Conservation (phyloP, 2,888 invertebrate genomes). For the Enchytraeus crypticus region DNA sequence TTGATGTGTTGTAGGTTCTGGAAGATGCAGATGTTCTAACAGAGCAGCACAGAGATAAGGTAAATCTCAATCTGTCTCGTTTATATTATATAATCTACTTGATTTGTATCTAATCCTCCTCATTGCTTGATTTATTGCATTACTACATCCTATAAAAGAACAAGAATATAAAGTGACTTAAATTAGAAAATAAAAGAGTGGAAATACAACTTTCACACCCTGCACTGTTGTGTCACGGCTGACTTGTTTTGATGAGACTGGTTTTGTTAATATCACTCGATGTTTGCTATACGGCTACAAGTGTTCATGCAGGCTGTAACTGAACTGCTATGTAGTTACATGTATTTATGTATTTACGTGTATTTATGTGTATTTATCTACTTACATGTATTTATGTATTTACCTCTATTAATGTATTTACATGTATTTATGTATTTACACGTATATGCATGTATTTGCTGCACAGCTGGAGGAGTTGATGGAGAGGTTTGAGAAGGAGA, state of each 20-base stretch:
- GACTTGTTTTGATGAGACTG: too few relatives aligned
- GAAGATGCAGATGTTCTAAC: constrained; percentile 64
- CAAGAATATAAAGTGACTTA: too few relatives aligned
- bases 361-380: background rate
- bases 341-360: background rate
- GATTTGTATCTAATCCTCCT: too few relatives aligned
- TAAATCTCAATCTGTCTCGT: constrained; percentile 18
- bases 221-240: too few relatives aligned
- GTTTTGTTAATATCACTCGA: background rate
- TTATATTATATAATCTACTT: background rate
- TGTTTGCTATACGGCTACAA: background rate
- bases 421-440: background rate
- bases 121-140: too few relatives aligned
- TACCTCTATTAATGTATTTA: background rate
- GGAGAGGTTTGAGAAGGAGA: constrained; percentile 24
- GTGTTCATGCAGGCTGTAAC: background rate
- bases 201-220: too few relatives aligned
- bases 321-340: background rate
- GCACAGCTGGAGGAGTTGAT: constrained; percentile 30
- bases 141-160: too few relatives aligned
- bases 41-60: constrained; percentile 51
- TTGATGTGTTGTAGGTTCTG: constrained; percentile 51
- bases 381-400: background rate
- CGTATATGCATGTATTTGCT: background rate
- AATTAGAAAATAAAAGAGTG: too few relatives aligned